Conservation (phyloP, 1,140 invertebrate species). For the Sinonovacula constricta region DNA sequence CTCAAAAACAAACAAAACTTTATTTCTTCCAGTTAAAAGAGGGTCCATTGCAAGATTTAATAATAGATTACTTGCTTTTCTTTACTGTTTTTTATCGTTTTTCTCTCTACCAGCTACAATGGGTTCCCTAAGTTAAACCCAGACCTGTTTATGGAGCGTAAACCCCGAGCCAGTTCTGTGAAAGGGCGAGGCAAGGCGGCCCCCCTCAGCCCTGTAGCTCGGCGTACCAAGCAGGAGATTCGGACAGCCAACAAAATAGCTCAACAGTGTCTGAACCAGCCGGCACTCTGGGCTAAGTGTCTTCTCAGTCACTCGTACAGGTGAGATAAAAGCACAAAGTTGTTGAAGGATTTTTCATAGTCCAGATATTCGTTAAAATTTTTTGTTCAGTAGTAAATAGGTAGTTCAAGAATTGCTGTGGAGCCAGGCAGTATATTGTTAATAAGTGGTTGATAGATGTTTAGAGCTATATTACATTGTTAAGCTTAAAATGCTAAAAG, state of each 20-base stretch:
- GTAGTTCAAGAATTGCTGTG: too few relatives aligned
- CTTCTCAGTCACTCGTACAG: slow-evolving; percentile 80
- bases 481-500: too few relatives aligned
- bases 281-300: slow-evolving; percentile 61
- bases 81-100: not conserved
- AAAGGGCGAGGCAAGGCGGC: slow-evolving; percentile 78
- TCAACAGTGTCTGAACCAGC: slow-evolving; percentile 12
- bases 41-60: not conserved
- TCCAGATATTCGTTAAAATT: too few relatives aligned
- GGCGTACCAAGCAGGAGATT: slow-evolving; percentile 96
- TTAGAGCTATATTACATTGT: too few relatives aligned
- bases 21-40: too few relatives aligned
- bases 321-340: too few relatives aligned
- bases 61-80: not conserved
- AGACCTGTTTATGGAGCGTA: slow-evolving; percentile 80
- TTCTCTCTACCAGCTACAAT: slow-evolving; percentile 69
- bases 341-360: too few relatives aligned
- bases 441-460: too few relatives aligned
- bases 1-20: too few relatives aligned
- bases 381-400: too few relatives aligned
- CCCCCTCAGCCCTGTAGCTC: slow-evolving; percentile 93
- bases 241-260: slow-evolving; percentile 91
- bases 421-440: too few relatives aligned
- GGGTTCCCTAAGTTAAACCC: slow-evolving; percentile 81
- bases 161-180: slow-evolving; percentile 65